These are phyloP conservation scores for Pachyrhynchus sulphureomaculatus DNA, from an alignment of 1,140 invertebrate species.

Conservation along the genomic window DNA sequence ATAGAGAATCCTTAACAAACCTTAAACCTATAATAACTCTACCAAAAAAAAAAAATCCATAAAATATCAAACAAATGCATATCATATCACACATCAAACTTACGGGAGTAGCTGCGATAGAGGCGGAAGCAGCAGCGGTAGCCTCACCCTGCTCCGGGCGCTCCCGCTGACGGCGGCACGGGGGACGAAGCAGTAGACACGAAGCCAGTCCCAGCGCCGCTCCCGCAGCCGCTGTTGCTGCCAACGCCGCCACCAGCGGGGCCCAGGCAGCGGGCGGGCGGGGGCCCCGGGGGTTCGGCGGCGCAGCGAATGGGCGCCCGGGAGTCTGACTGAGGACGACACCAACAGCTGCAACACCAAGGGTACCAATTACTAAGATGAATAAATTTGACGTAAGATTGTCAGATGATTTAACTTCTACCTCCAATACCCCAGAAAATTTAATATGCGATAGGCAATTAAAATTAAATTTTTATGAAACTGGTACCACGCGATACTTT, in stretches of 20 bases:
- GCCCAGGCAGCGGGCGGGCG: constrained; percentile 11
- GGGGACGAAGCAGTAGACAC: constrained; percentile 20
- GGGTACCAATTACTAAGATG: neutral
- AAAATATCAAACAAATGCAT: too few species aligned
- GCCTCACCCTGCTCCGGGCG: neutral
- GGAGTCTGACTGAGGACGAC: neutral
- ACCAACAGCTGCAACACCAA: constrained; percentile 12
- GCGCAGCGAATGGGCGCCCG: neutral
- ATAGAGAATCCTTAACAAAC: too few species aligned
- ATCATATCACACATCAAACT: constrained; percentile 9
- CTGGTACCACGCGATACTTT: too few species aligned
- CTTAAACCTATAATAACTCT: too few species aligned
- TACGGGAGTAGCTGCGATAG: constrained; percentile 21
- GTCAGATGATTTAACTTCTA: too few species aligned
- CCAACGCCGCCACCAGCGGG: constrained; percentile 19
- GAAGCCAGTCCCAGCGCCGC: constrained; percentile 22
- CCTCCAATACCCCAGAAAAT: too few species aligned
- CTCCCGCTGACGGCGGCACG: constrained; percentile 11
- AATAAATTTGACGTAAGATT: too few species aligned
- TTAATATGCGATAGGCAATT: too few species aligned
- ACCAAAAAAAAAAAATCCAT: too few species aligned
- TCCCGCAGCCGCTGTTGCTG: constrained; percentile 23
- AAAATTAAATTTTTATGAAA: too few species aligned
- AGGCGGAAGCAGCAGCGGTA: neutral
- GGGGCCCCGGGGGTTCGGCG: constrained; percentile 3